Evolutionary conservation across 2,888 invertebrate genomes (phyloP), one percentile per base, ranked within the genome.

Genomic region (Sminthurides aquaticus): DNA sequence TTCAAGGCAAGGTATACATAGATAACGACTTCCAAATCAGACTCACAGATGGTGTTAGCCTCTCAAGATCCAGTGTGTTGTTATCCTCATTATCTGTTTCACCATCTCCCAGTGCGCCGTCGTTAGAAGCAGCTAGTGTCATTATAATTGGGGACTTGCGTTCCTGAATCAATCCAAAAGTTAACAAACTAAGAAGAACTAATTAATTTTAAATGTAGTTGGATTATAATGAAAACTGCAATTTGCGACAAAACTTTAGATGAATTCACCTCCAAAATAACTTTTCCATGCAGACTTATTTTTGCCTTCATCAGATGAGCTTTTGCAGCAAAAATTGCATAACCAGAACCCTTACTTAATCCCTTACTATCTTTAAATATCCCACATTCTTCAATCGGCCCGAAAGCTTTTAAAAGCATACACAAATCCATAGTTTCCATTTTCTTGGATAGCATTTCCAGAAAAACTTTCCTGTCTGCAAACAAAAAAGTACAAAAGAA

Each of bases 361-460:
- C 95, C 95, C 78, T 90, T 90, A 71, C 90, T 87, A 81, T 99
- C 98, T 75, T 97, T 82, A 69, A 99, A 84, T 77, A 99, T 96
- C 69, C 96, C 95, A 81, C 97, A 98, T 81, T 99, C 99, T 81
- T 99, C 98, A 78, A 99, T 98, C 71, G 88, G 87, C 62, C 98
- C 98, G 80, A 91, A 96, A 61, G 89, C 87, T 75, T 89, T 85
- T 80, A 99, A 99, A 82, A 98, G 85, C 77, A 88, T 85, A 72
- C 95, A 85, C 64, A 99, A 93, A 80, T 98, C 95, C 79, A 89
- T 90, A 81, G 98, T 98, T 75, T 88, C 89, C 78, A 90, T 86
- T 79, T 95, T 95, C 83, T 97, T 97, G 79, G 92, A 92, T 77
- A 99, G 82, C 97, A 98, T 98, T 54, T 98, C 98, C 77, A 99